Percentiles rank a stretch among this genome's conserved stretches.
Conservation (phyloP, 2,113 vertebrate genomes). For the Chaetodon auriga region DNA sequence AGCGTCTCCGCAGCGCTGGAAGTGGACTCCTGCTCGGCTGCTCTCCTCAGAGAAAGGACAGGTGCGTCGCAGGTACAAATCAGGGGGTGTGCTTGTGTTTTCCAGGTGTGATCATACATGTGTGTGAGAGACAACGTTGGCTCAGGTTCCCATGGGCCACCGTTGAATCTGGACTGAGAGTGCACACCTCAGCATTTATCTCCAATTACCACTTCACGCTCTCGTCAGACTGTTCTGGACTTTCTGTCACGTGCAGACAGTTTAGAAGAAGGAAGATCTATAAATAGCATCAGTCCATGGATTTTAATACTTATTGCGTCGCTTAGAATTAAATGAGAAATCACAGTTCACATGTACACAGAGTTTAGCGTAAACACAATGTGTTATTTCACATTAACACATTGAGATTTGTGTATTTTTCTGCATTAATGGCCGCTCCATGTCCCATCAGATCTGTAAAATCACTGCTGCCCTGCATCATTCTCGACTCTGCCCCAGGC, state of each 20-base stretch:
- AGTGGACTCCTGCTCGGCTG: neutral
- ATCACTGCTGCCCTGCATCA: constrained; percentile 26
- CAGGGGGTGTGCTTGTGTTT: constrained; percentile 10
- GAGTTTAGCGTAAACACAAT: too few relatives aligned
- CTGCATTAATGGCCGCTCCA: constrained; percentile 14
- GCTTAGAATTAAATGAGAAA: neutral
- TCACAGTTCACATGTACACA: neutral
- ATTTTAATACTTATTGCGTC: neutral
- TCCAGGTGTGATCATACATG: constrained; percentile 18
- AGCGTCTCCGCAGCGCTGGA: neutral
- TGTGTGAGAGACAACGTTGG: constrained; percentile 64
- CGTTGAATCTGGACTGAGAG: constrained; percentile 30
- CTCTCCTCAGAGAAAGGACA: neutral
- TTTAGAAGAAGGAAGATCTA: neutral
- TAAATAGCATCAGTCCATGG: neutral
- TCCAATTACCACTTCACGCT: constrained; percentile 66
- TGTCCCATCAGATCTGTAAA: constrained; percentile 39
- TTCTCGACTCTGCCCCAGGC: constrained; percentile 41
- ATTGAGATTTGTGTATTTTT: neutral
- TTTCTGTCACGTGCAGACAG: neutral
- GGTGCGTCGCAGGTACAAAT: neutral
- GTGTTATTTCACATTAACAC: too few relatives aligned
- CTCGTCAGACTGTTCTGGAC: neutral
- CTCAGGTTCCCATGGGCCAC: constrained; percentile 70
- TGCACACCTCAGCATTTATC: constrained; percentile 64